Base-by-base conservation (phyloP, 2,113 vertebrate species). In the Rhinopomastus cyanomelas region DNA sequence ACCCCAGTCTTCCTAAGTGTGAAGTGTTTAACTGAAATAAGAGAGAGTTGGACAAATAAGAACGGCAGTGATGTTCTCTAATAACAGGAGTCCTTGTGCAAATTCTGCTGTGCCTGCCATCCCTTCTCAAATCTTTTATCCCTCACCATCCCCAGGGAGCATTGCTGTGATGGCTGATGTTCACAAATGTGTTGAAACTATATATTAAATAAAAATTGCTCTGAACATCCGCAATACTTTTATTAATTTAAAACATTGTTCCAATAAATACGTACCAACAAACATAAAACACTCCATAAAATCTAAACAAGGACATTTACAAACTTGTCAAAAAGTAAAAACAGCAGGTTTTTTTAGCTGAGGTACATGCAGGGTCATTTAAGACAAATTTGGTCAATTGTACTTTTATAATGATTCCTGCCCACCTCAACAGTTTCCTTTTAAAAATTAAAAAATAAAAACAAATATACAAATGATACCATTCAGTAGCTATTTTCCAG, bases 211-310 rank as follows among this genome's bases (percentile, higher is more conserved):
- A 64, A 97, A 94, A 95, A 80, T 75, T 69, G 93, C 52, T 74
- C 46, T 32, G 12, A 37, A 91, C 52, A 94, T 89, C 76, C 88
- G 95, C 51, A 89, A 95, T 93, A 97, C 67, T 65, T 98, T 98
- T 98, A 98, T 98, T 98, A 98, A 98, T 73, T 98, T 98, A 98
- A 97, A 97, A 95, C 92, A 80, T 90, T 95, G 79, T 84, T 96
- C 96, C 95, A 98, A 98, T 98, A 98, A 98, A 98, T 98, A 98
- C 32, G 69, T 95, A 95, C 85, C 91, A 96, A 96, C 95, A 97
- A 96, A 97, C 94, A 94, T 94, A 96, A 96, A 92, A 95, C 97
- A 98, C 96, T 96, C 87, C 85, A 91, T 83, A 95, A 96, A 85
- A 95, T 92, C 96, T 95, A 97, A 90, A 93, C 83, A 95, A 94